Percentiles rank a stretch among this genome's conserved stretches.
Conservation (phyloP, 2,888 invertebrate species). For the Meteorus colon region DNA sequence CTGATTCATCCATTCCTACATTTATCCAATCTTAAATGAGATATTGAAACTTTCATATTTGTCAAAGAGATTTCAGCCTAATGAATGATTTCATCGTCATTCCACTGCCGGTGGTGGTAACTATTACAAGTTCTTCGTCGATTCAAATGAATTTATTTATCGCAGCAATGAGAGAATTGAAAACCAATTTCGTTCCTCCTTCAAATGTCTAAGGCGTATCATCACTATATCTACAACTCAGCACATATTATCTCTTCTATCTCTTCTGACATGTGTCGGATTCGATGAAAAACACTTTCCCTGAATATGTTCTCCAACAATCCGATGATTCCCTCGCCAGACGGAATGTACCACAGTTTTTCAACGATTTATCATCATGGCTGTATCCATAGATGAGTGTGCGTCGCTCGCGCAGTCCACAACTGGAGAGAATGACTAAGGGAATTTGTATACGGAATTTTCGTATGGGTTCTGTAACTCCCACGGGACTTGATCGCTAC, state of each 20-base stretch:
- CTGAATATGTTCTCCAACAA: neutral
- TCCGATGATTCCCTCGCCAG: neutral
- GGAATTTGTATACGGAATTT: slow-evolving; percentile 66
- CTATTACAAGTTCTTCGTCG: no score
- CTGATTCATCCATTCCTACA: no score
- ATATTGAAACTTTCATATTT: no score
- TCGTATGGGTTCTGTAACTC: slow-evolving; percentile 49
- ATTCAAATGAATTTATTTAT: no score
- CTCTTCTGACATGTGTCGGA: slow-evolving; percentile 1
- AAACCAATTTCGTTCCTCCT: neutral
- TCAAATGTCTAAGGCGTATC: slow-evolving; percentile 41
- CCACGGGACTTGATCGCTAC: neutral
- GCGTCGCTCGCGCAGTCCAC: neutral
- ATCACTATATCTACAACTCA: slow-evolving; percentile 34
- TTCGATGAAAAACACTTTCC: slow-evolving; percentile 17
- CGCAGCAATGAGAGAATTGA: no score
- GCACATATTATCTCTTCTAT: slow-evolving; percentile 27
- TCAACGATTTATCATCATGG: slow-evolving; percentile 2
- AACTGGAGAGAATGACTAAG: slow-evolving; percentile 57
- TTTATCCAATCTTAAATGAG: no score
- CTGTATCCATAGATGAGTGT: neutral
- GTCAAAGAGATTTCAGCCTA: no score
- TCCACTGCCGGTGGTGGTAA: no score
- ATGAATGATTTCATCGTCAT: no score
- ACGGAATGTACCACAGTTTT: neutral